Conservation (phyloP, 1,140 invertebrate species). For the Drosophila neocordata region DNA sequence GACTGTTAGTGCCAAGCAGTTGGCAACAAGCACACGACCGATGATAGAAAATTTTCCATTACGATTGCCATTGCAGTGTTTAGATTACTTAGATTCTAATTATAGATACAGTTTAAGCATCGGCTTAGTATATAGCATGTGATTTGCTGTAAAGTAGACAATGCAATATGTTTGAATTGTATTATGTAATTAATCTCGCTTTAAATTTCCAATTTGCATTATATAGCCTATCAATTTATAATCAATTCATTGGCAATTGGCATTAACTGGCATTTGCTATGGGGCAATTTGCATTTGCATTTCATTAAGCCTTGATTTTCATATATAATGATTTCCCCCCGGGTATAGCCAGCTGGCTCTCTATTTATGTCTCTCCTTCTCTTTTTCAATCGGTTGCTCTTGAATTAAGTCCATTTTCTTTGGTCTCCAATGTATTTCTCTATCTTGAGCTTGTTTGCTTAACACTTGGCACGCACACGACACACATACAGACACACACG, state of each 20-base stretch:
- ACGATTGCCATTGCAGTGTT: slow-evolving; percentile 4
- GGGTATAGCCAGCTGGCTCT: neutral
- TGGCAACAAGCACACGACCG: slow-evolving; percentile 53
- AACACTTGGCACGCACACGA: slow-evolving; percentile 56
- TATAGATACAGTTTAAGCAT: slow-evolving; percentile 39
- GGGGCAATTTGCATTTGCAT: slow-evolving; percentile 44
- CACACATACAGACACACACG: slow-evolving; percentile 24
- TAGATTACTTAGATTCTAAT: slow-evolving; percentile 38
- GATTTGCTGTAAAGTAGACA: slow-evolving; percentile 6
- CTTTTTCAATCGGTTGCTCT: neutral
- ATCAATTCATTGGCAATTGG: slow-evolving; percentile 21
- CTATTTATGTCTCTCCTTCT: neutral
- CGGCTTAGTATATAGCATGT: neutral
- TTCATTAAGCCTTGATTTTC: slow-evolving; percentile 23
- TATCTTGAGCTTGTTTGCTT: slow-evolving; percentile 50
- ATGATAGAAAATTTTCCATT: slow-evolving; percentile 29
- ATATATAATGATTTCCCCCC: slow-evolving; percentile 21
- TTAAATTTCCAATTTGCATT: slow-evolving; percentile 24
- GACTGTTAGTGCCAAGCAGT: slow-evolving; percentile 45
- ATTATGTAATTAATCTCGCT: slow-evolving; percentile 36
- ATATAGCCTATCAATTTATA: slow-evolving; percentile 21
- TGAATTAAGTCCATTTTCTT: slow-evolving; percentile 40
- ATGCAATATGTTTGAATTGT: slow-evolving; percentile 1
- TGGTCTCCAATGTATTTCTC: slow-evolving; percentile 42
- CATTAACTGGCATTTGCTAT: neutral